Percentiles rank a stretch among this genome's conserved stretches.
Evolutionary conservation across 2,888 invertebrate genomes (phyloP).

Genomic region (Cetonia aurata): DNA sequence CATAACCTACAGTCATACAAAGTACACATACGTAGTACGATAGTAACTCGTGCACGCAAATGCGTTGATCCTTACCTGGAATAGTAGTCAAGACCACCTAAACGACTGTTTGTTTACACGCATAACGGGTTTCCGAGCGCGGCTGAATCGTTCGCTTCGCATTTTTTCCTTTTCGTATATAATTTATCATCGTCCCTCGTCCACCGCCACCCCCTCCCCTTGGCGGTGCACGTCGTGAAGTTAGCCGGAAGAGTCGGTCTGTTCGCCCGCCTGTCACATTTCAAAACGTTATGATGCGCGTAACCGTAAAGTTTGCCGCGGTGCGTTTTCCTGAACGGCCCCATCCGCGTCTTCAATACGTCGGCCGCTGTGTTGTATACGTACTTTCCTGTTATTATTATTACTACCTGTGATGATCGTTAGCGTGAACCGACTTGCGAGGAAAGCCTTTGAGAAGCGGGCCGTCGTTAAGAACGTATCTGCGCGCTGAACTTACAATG

Average conservation of each 20-base stretch:
- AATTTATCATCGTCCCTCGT: slow-evolving; percentile 19
- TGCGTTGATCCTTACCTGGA: slow-evolving; percentile 12
- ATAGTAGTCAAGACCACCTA: slow-evolving; percentile 12
- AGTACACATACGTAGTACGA: too few relatives aligned
- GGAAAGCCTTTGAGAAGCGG: too few relatives aligned
- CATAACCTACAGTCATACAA: too few relatives aligned
- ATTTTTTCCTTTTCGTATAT: slow-evolving; percentile 30
- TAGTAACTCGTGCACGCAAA: not conserved
- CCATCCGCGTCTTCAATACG: slow-evolving; percentile 2
- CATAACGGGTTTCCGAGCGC: slow-evolving; percentile 2
- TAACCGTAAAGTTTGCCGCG: slow-evolving; percentile 19
- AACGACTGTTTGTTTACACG: slow-evolving; percentile 18
- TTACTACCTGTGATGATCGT: too few relatives aligned
- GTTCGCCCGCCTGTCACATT: slow-evolving; percentile 18
- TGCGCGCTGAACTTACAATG: too few relatives aligned
- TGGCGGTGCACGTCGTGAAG: not conserved
- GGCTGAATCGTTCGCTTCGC: slow-evolving; percentile 3
- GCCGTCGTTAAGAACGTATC: too few relatives aligned
- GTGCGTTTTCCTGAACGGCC: slow-evolving; percentile 13
- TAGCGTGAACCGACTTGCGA: too few relatives aligned
- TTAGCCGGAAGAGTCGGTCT: slow-evolving; percentile 9
- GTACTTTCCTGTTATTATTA: not conserved
- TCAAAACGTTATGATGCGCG: slow-evolving; percentile 30
- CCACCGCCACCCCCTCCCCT: not conserved
- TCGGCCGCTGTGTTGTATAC: not conserved